Conservation (phyloP, 2,888 invertebrate genomes). For the Lampropteryx suffumata region DNA sequence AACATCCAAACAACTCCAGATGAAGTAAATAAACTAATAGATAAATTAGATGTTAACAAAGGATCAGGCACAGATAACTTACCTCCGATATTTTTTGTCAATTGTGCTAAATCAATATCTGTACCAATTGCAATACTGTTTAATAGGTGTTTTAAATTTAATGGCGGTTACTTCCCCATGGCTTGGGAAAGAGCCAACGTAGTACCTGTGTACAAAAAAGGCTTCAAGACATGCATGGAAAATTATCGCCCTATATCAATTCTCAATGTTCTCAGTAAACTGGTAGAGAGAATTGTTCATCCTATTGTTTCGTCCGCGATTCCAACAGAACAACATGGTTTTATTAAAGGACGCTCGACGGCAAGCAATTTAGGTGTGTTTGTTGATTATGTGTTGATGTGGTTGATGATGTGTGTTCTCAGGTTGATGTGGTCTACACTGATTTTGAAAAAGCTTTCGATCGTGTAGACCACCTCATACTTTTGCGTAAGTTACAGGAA, state of each 20-base stretch:
- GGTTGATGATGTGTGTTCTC: not conserved
- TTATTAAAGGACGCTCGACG: slow-evolving; percentile 1
- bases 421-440: not conserved
- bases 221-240: slow-evolving; percentile 11
- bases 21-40: not conserved
- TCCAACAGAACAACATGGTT: not conserved
- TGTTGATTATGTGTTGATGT: not conserved
- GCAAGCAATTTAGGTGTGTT: not conserved
- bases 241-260: slow-evolving; percentile 23
- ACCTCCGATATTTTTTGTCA: slow-evolving; percentile 19
- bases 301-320: not conserved
- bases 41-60: slow-evolving; percentile 2
- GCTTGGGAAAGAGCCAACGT: not conserved
- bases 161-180: slow-evolving; percentile 18
- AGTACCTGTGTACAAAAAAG: slow-evolving; percentile 30
- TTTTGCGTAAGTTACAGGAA: not conserved
- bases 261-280: not conserved
- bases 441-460: slow-evolving; percentile 3
- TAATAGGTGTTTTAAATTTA: slow-evolving; percentile 15
- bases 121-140: slow-evolving; percentile 17
- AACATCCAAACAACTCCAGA: not conserved
- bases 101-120: slow-evolving; percentile 16
- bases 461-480: not conserved
- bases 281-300: not conserved
- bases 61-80: slow-evolving; percentile 24